Conservation (phyloP, 2,797 vertebrate genomes). For the Neosilurus hyrtlii region DNA sequence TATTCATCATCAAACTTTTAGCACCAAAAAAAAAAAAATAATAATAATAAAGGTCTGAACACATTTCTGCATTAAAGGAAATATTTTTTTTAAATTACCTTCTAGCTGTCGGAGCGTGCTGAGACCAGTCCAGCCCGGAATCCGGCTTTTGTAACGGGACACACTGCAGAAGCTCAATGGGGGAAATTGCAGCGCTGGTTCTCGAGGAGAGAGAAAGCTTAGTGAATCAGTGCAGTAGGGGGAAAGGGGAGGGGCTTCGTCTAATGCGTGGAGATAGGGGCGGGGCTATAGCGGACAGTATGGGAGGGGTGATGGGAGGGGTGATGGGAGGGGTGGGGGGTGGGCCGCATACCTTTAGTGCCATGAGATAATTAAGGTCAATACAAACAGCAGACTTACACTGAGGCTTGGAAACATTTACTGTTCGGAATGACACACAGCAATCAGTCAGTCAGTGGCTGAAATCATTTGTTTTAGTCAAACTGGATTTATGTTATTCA, state of each 20-base stretch:
- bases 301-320: constrained; percentile 59
- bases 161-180: constrained; percentile 66
- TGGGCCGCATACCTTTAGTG: constrained; percentile 73
- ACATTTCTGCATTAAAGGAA: background rate
- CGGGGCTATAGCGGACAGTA: constrained; percentile 72
- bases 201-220: constrained; percentile 79
- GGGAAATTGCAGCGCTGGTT: constrained; percentile 76
- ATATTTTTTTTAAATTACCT: constrained; percentile 66
- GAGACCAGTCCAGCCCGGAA: constrained; percentile 70
- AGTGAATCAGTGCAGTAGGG: constrained; percentile 77
- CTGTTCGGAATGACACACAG: background rate
- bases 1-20: background rate
- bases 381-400: constrained; percentile 16
- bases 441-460: background rate
- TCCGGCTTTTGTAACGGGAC: constrained; percentile 74
- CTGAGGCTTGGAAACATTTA: background rate
- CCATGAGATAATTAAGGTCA: constrained; percentile 22
- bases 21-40: background rate
- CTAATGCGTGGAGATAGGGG: constrained; percentile 62
- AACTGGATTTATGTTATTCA: background rate
- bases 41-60: background rate
- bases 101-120: constrained; percentile 63
- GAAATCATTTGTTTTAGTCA: background rate
- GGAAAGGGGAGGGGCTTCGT: constrained; percentile 77
- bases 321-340: constrained; percentile 30